Percentiles rank a stretch among this genome's conserved stretches.
phyloP scores from a whole-genome alignment of 2,888 invertebrate genomes.

The Orthosia gothica region DNA sequence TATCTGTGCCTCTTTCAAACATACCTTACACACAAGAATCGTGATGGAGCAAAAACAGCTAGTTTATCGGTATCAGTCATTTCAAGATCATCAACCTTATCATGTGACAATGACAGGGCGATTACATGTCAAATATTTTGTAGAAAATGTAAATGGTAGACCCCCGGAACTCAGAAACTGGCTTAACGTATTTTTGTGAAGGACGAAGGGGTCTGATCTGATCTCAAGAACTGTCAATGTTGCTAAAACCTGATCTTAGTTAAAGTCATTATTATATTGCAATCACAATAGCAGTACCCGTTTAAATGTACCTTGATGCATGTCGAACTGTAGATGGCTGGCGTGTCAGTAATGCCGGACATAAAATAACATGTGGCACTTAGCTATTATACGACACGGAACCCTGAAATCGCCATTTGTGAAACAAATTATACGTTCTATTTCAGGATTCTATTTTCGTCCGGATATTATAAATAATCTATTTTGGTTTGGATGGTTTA shows the following conservation, averaged over 20 bases:
- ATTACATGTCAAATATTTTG: conserved; percentile 16
- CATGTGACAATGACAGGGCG: conserved; percentile 15
- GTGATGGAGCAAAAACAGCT: conserved; percentile 18
- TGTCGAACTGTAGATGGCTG: conserved; percentile 14
- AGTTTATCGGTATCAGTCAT: conserved; percentile 45
- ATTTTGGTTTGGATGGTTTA: not conserved
- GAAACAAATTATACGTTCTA: conserved; percentile 6
- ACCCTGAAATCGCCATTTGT: conserved; percentile 20
- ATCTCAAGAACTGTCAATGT: not conserved
- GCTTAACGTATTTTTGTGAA: conserved; percentile 45
- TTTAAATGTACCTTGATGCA: conserved; percentile 24
- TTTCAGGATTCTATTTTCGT: conserved; percentile 42
- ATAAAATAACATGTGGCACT: conserved; percentile 35
- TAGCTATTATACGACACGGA: conserved; percentile 18
- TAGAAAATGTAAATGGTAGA: not conserved
- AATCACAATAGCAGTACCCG: conserved; percentile 18
- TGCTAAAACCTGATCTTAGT: conserved; percentile 39
- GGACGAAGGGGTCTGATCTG: conserved; percentile 28
- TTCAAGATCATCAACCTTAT: conserved; percentile 50
- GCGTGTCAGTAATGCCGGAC: conserved; percentile 36
- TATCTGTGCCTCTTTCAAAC: not conserved
- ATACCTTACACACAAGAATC: not conserved
- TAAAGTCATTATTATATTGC: conserved; percentile 31
- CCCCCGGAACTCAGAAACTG: conserved; percentile 28
- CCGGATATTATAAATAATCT: conserved; percentile 15